A percentile compares a stretch with the other conserved stretches of the same genome.
phyloP scores from a whole-genome alignment of 1,140 invertebrate species.

The Temnothorax longispinosus region DNA sequence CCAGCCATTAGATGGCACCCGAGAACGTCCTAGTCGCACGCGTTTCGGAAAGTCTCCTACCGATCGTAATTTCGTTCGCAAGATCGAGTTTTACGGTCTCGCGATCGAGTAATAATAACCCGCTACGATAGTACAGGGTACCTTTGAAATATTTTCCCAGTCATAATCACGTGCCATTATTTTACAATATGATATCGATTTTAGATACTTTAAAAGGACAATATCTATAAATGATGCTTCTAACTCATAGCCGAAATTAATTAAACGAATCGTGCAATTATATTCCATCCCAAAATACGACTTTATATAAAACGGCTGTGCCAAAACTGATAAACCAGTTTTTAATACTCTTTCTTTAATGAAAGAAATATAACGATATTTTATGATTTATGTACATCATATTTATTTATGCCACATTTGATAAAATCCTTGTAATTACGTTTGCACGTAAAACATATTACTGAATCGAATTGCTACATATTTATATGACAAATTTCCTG shows the following conservation, averaged over 20 bases:
- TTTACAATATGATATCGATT: conserved; percentile 47
- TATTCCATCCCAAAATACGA: not conserved
- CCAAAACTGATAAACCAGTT: not conserved
- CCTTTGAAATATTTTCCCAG: conserved; percentile 48
- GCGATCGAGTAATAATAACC: conserved; percentile 56
- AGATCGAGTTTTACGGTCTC: conserved; percentile 55
- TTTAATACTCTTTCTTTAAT: not conserved
- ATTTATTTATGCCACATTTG: not conserved
- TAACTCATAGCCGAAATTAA: conserved; percentile 34
- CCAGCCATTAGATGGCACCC: conserved; percentile 38
- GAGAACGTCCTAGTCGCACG: conserved; percentile 16
- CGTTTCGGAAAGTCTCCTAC: conserved; percentile 21
- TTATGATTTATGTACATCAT: not conserved
- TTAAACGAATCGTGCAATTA: conserved; percentile 15
- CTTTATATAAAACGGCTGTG: not conserved
- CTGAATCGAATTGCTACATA: not conserved
- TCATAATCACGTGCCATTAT: conserved; percentile 57
- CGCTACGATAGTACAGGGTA: conserved; percentile 15
- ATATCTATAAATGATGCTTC: conserved; percentile 23
- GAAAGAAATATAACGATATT: not conserved
- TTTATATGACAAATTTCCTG: conserved; percentile 12
- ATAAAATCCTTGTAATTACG: not conserved
- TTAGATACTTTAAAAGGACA: conserved; percentile 37
- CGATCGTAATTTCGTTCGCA: conserved; percentile 45
- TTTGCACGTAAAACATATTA: not conserved